These are phyloP conservation scores for Sapajus apella DNA, from an alignment of 2,113 vertebrate species.

Conservation along the genomic window DNA sequence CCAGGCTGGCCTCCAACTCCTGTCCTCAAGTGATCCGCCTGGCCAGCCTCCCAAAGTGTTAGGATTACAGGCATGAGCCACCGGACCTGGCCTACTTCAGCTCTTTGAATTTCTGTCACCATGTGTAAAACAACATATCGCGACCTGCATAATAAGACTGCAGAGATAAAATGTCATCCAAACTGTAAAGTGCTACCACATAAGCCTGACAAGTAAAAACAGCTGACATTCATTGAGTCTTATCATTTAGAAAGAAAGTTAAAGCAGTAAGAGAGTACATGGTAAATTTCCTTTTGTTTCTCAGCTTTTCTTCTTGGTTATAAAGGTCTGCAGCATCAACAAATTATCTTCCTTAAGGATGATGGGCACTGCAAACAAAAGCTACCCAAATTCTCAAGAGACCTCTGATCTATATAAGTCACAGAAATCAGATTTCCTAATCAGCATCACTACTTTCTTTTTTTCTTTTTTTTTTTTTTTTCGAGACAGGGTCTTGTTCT, in stretches of 20 bases:
- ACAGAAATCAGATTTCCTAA: background rate
- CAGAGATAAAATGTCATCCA: background rate
- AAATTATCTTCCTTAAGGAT: background rate
- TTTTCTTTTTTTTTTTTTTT: background rate
- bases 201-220: background rate
- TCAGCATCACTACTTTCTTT: background rate
- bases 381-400: background rate
- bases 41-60: too few species aligned
- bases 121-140: background rate
- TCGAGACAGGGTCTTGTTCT: background rate
- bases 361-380: background rate
- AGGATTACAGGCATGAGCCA: too few species aligned
- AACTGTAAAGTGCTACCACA: background rate
- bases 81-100: too few species aligned
- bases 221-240: background rate
- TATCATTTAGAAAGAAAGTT: background rate
- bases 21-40: too few species aligned
- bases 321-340: background rate
- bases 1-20: too few species aligned
- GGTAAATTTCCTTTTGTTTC: conserved; percentile 10
- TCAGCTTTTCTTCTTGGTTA: background rate
- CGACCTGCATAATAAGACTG: background rate
- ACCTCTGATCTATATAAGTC: background rate
- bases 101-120: background rate
- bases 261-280: background rate